phyloP scores from a whole-genome alignment of 1,140 invertebrate species.

The Hermatobates lingyangjiaoensis region DNA sequence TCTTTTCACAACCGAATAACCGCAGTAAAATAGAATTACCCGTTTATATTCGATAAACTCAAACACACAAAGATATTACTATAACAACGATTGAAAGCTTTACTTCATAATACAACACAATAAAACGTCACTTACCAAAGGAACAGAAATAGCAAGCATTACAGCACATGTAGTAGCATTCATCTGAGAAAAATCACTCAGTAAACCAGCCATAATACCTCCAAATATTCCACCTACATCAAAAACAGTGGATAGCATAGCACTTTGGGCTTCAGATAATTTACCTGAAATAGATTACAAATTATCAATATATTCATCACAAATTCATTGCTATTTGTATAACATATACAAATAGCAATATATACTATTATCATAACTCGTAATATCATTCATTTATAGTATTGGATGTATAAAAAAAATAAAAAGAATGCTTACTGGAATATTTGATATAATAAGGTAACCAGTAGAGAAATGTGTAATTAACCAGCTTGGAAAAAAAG shows the following conservation, averaged over 20 bases:
- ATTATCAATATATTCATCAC: background rate
- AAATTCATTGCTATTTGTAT: background rate
- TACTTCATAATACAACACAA: no score
- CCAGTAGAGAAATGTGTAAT: constrained; percentile 95
- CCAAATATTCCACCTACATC: constrained; percentile 79
- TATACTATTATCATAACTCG: background rate
- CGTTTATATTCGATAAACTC: no score
- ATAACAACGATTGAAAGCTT: no score
- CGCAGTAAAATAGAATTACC: no score
- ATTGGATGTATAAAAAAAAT: background rate
- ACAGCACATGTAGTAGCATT: constrained; percentile 64
- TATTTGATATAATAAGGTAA: constrained; percentile 73
- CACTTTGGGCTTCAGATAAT: constrained; percentile 47
- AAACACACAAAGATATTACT: no score
- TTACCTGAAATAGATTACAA: constrained; percentile 34
- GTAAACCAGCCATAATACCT: constrained; percentile 67
- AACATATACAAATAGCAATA: background rate
- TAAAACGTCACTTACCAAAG: constrained; percentile 52
- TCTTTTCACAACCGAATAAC: no score
- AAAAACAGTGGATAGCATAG: constrained; percentile 73
- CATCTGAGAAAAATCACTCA: constrained; percentile 67
- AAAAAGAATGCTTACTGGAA: constrained; percentile 44
- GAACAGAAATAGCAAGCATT: constrained; percentile 64
- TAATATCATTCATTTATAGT: background rate
- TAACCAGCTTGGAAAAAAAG: constrained; percentile 94